Base-by-base conservation (phyloP, 2,888 invertebrate genomes). In the Habroteleia sp. region DNA sequence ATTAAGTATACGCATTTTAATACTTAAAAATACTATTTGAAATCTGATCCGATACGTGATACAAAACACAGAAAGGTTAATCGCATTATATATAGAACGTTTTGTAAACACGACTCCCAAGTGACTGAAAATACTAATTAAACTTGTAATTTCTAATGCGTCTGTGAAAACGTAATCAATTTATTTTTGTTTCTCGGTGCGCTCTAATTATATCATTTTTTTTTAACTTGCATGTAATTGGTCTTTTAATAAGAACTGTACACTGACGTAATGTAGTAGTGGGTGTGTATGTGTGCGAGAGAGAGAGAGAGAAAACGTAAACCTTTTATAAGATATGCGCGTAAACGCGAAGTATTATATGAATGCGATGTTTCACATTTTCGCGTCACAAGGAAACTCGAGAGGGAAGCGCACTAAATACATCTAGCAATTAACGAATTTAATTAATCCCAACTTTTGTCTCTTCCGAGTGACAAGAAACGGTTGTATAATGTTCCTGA, bases 361-460 rank as follows among this genome's bases (percentile, higher is more conserved):
- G 7, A 39, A 54, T 48, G 48, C 58, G 50, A 50, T 50, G 58
- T 58, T 72, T 58, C 48, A 10, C 42, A 41, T 48, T 72, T 72
- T 41, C 44, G 42, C 42, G 23, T 62, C 39, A 50, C 54, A 71
- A 71, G 52, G 41, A 48, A 52, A 37, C 54, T 66, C 56, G 35
- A 58, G 52, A 42, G 46, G 41, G 37, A 68, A 41, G 50, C 72
- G 78, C 74, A 79, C 79, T 86, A 86, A 87, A 84, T 84, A 83
- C 85, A 84, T 83, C 83, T 84, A 84, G 84, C 85, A 87, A 86
- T 87, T 87, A 86, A 86, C 86, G 80, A 86, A 87, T 87, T 86
- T 85, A 86, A 88, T 87, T 87, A 87, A 86, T 86, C 81, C 78
- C 80, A 77, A 81, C 81, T 82, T 84, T 83, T 77, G 76, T 81